Base-by-base conservation (phyloP, 1,140 invertebrate species). In the Drusus annulatus region DNA sequence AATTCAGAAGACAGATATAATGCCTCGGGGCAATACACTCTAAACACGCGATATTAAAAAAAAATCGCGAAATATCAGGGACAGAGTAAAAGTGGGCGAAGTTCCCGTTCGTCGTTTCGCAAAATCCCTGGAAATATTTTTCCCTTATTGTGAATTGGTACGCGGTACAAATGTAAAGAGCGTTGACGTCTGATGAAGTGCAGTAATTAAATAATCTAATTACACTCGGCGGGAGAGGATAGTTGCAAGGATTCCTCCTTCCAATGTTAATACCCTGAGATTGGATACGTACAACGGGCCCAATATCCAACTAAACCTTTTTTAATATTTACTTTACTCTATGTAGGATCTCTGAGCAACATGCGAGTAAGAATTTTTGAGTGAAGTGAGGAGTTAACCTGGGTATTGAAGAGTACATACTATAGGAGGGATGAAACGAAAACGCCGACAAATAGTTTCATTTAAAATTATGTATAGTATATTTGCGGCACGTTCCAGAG, bases 181-280 rank as follows among this genome's bases (percentile, higher is more conserved):
- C 17, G 56, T 17, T 60, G 56, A 60, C 56, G 19, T 16, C n/a
- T 60, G n/a, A 23, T 7, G 16, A 7, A 56, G 16, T 60, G 19
- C 10, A 17, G 56, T 60, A 23, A 60, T 60, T 60, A 60, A 60
- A 19, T 60, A 60, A 60, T 60, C 56, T 60, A 60, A 60, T 60
- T 60, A 60, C 13, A 60, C 56, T 21, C 23, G 6, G 17, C 15
- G 56, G 56, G n/a, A 60, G 56, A 60, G 56, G 2, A 2, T 2
- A 28, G 56, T 60, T 60, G 56, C 56, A 60, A 60, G 56, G 56
- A 60, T 60, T 60, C 56, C 56, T 19, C 2, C 56, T 21, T 6
- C 7, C 56, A 60, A 23, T 19, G 10, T 17, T 10, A 60, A 60
- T 45, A 10, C 36, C 36, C 36, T 45, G 36, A 8, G 31, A 36